These are phyloP conservation scores for Ispidina lecontei DNA, from an alignment of 2,797 vertebrate genomes.

Conservation along the genomic window DNA sequence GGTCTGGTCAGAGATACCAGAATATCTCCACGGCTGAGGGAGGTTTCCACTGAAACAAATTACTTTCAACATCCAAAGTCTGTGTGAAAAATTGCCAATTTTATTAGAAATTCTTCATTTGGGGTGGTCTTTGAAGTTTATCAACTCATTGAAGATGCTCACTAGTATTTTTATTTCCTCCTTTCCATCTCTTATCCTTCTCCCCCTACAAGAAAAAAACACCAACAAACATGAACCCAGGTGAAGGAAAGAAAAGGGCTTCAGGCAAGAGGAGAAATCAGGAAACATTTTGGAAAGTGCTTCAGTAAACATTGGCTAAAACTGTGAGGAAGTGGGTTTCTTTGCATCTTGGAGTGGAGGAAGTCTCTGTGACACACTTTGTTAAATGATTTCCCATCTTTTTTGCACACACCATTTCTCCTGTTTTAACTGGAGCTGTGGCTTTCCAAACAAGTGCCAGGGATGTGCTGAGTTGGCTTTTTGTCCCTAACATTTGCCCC, in stretches of 20 bases:
- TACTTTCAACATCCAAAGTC: background rate
- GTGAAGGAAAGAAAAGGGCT: background rate
- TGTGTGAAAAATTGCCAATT: background rate
- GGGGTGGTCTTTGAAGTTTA: background rate
- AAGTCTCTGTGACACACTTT: background rate
- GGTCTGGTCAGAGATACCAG: background rate
- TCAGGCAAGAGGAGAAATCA: conserved; percentile 16
- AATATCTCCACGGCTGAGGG: background rate
- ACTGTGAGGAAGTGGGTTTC: background rate
- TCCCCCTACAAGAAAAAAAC: background rate
- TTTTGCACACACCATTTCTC: background rate
- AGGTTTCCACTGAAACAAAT: background rate
- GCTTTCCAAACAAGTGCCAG: background rate
- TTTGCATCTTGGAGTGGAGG: background rate
- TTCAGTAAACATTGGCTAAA: background rate
- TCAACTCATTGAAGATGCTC: background rate
- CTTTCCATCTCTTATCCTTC: background rate
- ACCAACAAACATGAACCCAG: background rate
- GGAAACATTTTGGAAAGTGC: background rate
- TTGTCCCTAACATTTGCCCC: background rate
- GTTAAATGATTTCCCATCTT: background rate
- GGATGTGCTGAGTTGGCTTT: background rate
- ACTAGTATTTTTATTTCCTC: background rate
- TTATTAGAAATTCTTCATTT: background rate
- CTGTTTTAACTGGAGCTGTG: background rate